Percentiles rank a stretch among this genome's conserved stretches.
Evolutionary conservation across 2,797 vertebrate species (phyloP).

Genomic region (Bovichtus diacanthus): DNA sequence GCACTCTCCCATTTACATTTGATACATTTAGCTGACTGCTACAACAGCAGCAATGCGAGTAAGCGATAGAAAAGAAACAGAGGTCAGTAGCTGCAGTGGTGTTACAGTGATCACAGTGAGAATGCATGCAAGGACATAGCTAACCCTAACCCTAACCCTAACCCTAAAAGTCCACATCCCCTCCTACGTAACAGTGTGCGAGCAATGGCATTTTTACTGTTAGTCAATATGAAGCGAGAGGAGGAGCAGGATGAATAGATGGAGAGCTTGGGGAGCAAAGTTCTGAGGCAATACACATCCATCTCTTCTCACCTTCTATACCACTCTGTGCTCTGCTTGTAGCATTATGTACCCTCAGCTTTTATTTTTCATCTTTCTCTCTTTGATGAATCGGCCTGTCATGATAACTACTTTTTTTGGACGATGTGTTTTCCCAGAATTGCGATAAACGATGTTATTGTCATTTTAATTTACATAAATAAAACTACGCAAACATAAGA

Average conservation of each 20-base stretch:
- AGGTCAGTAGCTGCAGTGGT: slow-evolving; percentile 61
- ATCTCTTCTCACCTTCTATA: not conserved
- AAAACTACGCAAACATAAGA: too few relatives aligned
- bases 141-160: too few relatives aligned
- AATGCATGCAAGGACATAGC: not conserved
- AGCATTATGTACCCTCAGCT: not conserved
- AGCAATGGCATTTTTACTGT: slow-evolving; percentile 1
- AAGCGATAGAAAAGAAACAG: slow-evolving; percentile 33
- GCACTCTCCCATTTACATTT: slow-evolving; percentile 38
- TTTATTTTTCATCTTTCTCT: not conserved
- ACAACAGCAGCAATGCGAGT: slow-evolving; percentile 22
- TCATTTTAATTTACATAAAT: too few relatives aligned
- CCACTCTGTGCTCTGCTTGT: not conserved
- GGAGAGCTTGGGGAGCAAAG: not conserved
- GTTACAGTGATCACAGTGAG: slow-evolving; percentile 14
- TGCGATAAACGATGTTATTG: too few relatives aligned
- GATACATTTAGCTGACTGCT: slow-evolving; percentile 40
- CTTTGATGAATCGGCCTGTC: too few relatives aligned
- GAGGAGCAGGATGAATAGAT: not conserved
- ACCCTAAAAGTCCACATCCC: not conserved
- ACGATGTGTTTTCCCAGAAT: too few relatives aligned
- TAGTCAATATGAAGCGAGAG: not conserved
- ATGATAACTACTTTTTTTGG: too few relatives aligned
- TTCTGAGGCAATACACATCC: not conserved
- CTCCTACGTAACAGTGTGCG: not conserved